phyloP scores from a whole-genome alignment of 2,888 invertebrate genomes.

The Willowsia nigromaculata region DNA sequence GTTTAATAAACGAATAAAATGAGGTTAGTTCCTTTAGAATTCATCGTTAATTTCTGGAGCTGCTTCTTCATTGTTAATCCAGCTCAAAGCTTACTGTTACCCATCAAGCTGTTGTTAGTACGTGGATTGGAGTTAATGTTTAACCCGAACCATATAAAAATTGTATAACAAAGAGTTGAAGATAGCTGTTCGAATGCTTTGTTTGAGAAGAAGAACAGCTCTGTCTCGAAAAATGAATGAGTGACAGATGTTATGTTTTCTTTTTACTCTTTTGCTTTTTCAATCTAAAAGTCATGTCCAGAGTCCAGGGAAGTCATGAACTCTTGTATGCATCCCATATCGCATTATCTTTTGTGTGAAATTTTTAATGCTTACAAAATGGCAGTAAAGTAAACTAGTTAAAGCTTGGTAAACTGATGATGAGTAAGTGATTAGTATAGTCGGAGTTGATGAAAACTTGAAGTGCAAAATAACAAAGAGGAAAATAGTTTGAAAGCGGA shows the following conservation, averaged over 20 bases:
- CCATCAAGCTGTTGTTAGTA: neutral
- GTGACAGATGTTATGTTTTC: conserved; percentile 51
- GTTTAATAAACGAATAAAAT: conserved; percentile 28
- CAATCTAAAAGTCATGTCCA: conserved; percentile 20
- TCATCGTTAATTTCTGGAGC: neutral
- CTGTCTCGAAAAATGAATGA: conserved; percentile 10
- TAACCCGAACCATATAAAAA: too few species aligned
- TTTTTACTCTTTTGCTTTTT: neutral
- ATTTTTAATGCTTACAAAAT: neutral
- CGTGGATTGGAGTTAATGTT: too few species aligned
- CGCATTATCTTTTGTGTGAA: neutral
- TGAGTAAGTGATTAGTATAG: neutral
- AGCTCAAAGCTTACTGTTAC: neutral
- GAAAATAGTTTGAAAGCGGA: neutral
- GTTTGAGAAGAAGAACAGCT: neutral
- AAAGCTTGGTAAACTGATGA: neutral
- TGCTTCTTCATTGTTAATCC: neutral
- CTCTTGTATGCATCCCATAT: neutral
- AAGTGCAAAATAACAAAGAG: neutral
- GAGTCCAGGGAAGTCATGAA: conserved; percentile 13
- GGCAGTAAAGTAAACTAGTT: neutral
- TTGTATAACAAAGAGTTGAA: too few species aligned
- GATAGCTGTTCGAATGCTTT: neutral
- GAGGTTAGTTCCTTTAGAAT: neutral
- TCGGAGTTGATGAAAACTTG: neutral